phyloP scores from a whole-genome alignment of 1,140 invertebrate genomes.

The Drosophila kurseongensis region DNA sequence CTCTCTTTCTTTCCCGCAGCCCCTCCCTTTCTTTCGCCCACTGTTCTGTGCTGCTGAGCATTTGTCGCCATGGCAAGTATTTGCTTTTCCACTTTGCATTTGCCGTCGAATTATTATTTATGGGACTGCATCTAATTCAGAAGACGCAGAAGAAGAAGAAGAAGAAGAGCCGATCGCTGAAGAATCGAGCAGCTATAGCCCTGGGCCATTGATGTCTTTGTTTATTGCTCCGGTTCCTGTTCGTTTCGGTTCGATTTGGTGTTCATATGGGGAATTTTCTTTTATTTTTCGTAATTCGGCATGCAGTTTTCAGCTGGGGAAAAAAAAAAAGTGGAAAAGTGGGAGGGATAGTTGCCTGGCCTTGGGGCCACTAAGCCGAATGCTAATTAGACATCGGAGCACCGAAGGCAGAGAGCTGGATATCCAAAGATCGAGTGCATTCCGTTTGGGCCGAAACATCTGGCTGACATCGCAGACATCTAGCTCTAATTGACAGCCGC shows the following conservation, averaged over 20 bases:
- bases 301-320: background rate
- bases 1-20: no score
- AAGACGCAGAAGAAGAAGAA: constrained; percentile 11
- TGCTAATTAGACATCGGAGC: constrained; percentile 34
- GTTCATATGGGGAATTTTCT: background rate
- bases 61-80: constrained; percentile 72
- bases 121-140: constrained; percentile 63
- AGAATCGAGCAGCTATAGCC: constrained; percentile 27
- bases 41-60: constrained; percentile 8
- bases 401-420: background rate
- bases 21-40: background rate
- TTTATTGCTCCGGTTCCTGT: constrained; percentile 69
- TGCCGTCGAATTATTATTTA: constrained; percentile 78
- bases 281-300: background rate
- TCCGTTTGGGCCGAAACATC: constrained; percentile 20
- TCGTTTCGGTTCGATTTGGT: constrained; percentile 14
- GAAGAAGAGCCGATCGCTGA: constrained; percentile 5
- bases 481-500: constrained; percentile 41
- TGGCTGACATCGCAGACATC: constrained; percentile 32
- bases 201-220: constrained; percentile 76
- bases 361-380: constrained; percentile 31
- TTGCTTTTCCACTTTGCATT: constrained; percentile 61
- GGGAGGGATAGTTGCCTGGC: constrained; percentile 11
- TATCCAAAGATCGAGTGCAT: constrained; percentile 24
- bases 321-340: no score